Base-by-base conservation (phyloP, 64 coral and sea anemone species). In the Anthopleura sola region DNA sequence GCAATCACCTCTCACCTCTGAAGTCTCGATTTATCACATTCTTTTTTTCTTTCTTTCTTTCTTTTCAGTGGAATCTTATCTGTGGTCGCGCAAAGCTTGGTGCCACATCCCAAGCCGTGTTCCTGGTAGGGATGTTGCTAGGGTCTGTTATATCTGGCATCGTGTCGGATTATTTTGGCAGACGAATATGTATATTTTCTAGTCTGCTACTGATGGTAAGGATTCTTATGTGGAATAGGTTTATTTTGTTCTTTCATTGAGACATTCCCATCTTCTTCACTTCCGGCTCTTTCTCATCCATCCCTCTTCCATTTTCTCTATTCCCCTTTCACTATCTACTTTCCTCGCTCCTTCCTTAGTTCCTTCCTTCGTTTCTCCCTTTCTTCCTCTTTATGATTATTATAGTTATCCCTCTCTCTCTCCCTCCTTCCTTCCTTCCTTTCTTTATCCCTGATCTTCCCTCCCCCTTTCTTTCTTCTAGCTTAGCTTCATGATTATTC, bases 51-150 rank as follows among this genome's bases (percentile, higher is more conserved):
- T 37, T 13, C 18, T 31, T 75, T 80, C 17, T 55, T 93, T 82
- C 55, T 78, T 23, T 88, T 55, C 17, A 95, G 94, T 95, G 94
- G 94, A 92, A 92, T 75, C 53, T 95, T 51, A 95, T 95, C 33
- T 95, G 94, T 56, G 94, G 89, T 29, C 90, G 91, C 11, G 77
- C 47, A 2, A 69, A 89, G 28, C 53, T 83, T 14, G 87, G 86
- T 9, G 94, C 94, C n/a, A 58, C 80, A 13, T 80, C 91, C 36
- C 94, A 92, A 88, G 85, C 94, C 15, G 44, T 95, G 23, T 95
- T 95, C 75, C 84, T 95, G 50, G 90, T 37, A 19, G 94, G 94
- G 54, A 95, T 95, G 90, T 75, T 95, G 54, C 68, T 88, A 12
- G 94, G 94, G 37, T 95, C 94, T 55, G 53, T 95, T 7, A 26